Conservation (phyloP, 1,140 invertebrate species). For the Protaetia brevitarsis region DNA sequence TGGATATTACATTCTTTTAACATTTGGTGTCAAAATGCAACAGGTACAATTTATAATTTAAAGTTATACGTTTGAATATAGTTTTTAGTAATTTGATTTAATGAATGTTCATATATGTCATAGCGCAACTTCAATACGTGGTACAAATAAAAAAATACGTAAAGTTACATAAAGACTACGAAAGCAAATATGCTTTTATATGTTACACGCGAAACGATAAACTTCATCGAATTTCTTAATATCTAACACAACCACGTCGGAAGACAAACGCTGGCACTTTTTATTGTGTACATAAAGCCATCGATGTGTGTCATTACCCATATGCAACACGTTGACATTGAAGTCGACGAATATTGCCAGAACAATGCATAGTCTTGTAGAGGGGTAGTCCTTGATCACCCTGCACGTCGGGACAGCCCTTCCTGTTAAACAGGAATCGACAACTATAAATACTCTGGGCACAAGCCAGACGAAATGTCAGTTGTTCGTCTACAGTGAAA, state of each 20-base stretch:
- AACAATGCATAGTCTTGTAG: background rate
- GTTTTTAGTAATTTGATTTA: too few relatives aligned
- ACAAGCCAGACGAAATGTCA: background rate
- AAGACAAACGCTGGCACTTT: background rate
- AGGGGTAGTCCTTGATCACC: conserved; percentile 9
- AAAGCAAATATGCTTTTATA: background rate
- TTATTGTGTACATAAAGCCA: background rate
- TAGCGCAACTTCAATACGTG: too few relatives aligned
- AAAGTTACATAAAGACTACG: background rate
- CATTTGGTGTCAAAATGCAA: too few relatives aligned
- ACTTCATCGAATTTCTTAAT: conserved; percentile 6
- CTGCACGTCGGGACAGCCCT: background rate
- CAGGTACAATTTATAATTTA: too few relatives aligned
- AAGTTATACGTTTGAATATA: too few relatives aligned
- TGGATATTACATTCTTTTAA: too few relatives aligned
- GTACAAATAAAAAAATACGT: too few relatives aligned
- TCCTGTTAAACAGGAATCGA: background rate
- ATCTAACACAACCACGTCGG: background rate
- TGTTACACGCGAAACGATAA: too few relatives aligned
- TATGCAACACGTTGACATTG: background rate
- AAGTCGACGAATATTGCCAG: background rate
- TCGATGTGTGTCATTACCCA: conserved; percentile 2
- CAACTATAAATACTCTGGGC: background rate
- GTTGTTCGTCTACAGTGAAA: background rate
- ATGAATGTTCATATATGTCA: too few relatives aligned